phyloP scores from a whole-genome alignment of 2,113 vertebrate genomes.

The Upupa epops region DNA sequence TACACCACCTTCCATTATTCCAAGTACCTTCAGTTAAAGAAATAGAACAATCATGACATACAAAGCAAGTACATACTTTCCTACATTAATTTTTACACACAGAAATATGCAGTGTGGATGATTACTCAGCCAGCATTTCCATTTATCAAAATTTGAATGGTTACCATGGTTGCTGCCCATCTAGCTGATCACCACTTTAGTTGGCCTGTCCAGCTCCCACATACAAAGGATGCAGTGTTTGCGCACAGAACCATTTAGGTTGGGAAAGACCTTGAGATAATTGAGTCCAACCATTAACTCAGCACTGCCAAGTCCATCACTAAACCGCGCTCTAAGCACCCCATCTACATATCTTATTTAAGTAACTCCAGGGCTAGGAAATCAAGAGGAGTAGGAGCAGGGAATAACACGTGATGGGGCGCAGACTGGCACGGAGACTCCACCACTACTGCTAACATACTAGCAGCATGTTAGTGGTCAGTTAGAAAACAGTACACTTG shows the following conservation, averaged over 20 bases:
- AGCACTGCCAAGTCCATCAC: neutral
- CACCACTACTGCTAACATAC: neutral
- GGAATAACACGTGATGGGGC: neutral
- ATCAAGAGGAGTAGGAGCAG: neutral
- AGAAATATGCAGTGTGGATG: neutral
- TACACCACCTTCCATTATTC: neutral
- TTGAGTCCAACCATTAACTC: neutral
- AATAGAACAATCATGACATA: neutral
- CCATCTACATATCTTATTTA: neutral
- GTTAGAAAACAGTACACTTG: neutral
- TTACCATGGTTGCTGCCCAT: conserved; percentile 7
- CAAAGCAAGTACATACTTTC: neutral
- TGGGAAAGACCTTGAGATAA: neutral
- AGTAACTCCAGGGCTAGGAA: too few species aligned
- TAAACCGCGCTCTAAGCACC: neutral
- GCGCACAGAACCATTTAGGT: neutral
- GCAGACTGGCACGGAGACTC: neutral
- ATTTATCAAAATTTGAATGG: conserved; percentile 33
- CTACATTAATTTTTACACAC: neutral
- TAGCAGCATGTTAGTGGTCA: neutral
- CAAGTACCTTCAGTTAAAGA: neutral
- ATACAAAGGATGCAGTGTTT: neutral
- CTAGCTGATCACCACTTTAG: neutral
- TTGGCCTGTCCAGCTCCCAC: neutral
- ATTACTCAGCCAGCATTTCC: neutral